Evolutionary conservation across 2,888 invertebrate genomes (phyloP).

Genomic region (Drosophila sordidula): DNA sequence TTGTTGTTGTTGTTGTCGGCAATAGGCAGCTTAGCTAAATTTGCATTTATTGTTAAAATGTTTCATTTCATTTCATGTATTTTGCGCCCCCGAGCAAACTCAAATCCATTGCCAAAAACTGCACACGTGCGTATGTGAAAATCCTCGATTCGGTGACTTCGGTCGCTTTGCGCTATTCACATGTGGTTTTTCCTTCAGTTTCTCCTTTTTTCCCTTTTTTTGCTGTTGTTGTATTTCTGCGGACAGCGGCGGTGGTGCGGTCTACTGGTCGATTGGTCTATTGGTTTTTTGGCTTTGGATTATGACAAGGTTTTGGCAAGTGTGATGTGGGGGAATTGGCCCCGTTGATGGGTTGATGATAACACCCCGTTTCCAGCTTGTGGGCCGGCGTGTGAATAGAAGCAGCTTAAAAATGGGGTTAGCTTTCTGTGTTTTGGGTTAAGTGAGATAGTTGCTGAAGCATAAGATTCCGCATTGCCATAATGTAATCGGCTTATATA

Average conservation of each 20-base stretch:
- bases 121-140: constrained; percentile 53
- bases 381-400: constrained; percentile 13
- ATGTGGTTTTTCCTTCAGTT: constrained; percentile 38
- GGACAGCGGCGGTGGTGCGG: constrained; percentile 39
- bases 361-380: constrained; percentile 8
- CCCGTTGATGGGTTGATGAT: constrained; percentile 23
- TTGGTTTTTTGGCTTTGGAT: constrained; percentile 79
- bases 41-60: constrained; percentile 78
- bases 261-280: constrained; percentile 68
- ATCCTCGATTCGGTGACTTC: constrained; percentile 39
- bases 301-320: constrained; percentile 62
- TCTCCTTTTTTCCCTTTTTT: constrained; percentile 2
- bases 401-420: constrained; percentile 36
- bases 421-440: constrained; percentile 14
- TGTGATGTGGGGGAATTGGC: constrained; percentile 30
- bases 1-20: constrained; percentile 51
- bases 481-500: constrained; percentile 51
- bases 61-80: constrained; percentile 76
- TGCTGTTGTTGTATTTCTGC: neutral
- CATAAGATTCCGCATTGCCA: constrained; percentile 42
- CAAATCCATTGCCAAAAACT: constrained; percentile 45
- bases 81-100: constrained; percentile 36
- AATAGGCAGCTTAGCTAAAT: constrained; percentile 76
- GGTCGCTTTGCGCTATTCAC: constrained; percentile 25
- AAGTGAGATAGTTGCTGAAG: constrained; percentile 19